A percentile compares a stretch with the other conserved stretches of the same genome.
Evolutionary conservation across 2,888 invertebrate genomes (phyloP).

Genomic region (Fabriciana adippe): DNA sequence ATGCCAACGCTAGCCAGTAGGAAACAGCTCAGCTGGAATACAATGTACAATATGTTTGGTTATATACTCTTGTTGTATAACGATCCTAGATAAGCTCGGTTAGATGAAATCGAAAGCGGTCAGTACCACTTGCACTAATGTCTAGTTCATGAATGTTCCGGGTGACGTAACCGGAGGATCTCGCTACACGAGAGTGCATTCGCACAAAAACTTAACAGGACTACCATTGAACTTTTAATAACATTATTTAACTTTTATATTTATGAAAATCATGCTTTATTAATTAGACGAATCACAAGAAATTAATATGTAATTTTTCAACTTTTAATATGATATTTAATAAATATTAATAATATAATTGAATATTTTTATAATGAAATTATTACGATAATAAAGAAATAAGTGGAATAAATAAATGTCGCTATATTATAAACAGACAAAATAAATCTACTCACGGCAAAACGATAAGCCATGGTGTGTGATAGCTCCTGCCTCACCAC

Average conservation of each 20-base stretch:
- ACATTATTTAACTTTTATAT: no score
- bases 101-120: slow-evolving; percentile 53
- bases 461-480: slow-evolving; percentile 68
- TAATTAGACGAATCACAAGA: no score
- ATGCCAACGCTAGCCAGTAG: slow-evolving; percentile 73
- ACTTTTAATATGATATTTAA: neutral
- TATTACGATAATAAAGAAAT: neutral
- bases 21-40: slow-evolving; percentile 75
- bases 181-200: neutral
- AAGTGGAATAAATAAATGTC: neutral
- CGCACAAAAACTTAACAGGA: slow-evolving; percentile 9
- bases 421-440: slow-evolving; percentile 14
- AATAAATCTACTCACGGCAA: slow-evolving; percentile 65
- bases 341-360: neutral
- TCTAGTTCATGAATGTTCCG: slow-evolving; percentile 32
- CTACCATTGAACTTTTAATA: neutral
- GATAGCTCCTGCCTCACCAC: slow-evolving; percentile 46
- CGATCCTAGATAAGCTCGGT: slow-evolving; percentile 26
- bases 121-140: slow-evolving; percentile 41
- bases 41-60: slow-evolving; percentile 45
- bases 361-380: neutral
- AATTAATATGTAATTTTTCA: neutral
- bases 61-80: slow-evolving; percentile 10
- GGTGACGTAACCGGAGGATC: slow-evolving; percentile 38
- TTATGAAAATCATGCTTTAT: no score